Percentiles rank a stretch among this genome's conserved stretches.
Evolutionary conservation across 2,113 vertebrate genomes (phyloP).

Genomic region (Ciconia stormi): DNA sequence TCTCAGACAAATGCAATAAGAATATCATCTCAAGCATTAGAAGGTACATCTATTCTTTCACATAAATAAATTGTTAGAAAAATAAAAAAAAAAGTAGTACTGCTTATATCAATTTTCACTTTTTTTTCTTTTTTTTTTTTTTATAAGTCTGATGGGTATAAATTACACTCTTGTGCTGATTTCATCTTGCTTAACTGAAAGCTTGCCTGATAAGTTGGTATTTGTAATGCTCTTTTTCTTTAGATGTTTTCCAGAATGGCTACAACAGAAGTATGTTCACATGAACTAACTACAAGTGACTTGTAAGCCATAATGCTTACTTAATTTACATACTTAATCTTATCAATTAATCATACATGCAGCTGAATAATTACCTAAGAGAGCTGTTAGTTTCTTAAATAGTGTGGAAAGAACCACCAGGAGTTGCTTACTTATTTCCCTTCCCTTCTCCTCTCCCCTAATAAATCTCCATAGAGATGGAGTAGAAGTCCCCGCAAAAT

Average conservation of each 20-base stretch:
- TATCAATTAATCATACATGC: neutral
- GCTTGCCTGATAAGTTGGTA: neutral
- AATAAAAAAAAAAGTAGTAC: neutral
- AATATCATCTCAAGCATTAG: neutral
- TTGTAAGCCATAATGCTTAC: neutral
- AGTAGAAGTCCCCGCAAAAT: neutral
- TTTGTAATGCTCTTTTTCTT: neutral
- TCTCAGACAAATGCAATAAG: neutral
- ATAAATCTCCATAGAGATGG: neutral
- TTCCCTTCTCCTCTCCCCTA: neutral
- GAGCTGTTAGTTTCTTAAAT: neutral
- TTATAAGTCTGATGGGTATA: neutral
- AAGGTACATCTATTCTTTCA: neutral
- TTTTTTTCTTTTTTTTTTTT: neutral
- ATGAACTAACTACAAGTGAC: neutral
- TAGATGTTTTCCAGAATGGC: neutral
- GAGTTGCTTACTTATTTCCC: neutral
- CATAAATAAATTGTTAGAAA: neutral
- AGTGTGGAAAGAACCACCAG: neutral
- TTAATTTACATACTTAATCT: neutral
- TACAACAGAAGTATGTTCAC: neutral
- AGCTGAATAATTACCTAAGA: neutral
- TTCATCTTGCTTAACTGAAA: neutral
- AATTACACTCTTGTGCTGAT: neutral
- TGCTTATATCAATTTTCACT: neutral